Evolutionary conservation across 1,140 invertebrate genomes (phyloP).

Genomic region (Bombus pyrosoma): DNA sequence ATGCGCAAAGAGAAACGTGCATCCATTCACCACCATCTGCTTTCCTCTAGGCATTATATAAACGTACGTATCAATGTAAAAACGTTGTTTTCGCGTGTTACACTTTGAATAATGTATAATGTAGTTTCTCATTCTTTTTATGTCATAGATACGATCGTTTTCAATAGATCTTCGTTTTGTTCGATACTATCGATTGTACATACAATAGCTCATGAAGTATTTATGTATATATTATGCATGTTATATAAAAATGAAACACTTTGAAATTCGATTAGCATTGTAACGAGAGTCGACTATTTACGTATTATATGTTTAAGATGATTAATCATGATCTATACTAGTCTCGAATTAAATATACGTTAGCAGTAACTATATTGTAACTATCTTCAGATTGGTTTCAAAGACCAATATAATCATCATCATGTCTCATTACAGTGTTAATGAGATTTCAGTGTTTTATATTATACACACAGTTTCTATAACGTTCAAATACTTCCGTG

Average conservation of each 20-base stretch:
- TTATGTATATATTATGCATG: background rate
- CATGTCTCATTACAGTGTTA: too few species aligned
- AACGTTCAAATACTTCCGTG: background rate
- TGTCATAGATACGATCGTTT: background rate
- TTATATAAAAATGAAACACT: background rate
- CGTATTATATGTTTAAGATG: background rate
- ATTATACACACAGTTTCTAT: too few species aligned
- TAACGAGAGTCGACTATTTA: background rate
- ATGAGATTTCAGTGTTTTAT: too few species aligned
- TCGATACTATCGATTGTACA: background rate
- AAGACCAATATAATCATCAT: too few species aligned
- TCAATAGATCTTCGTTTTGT: background rate
- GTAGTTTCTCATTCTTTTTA: background rate
- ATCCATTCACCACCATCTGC: conserved; percentile 30
- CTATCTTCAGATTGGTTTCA: too few species aligned
- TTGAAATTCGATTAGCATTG: background rate
- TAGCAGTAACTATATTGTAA: too few species aligned
- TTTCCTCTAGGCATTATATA: conserved; percentile 19
- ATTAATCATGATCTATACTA: background rate
- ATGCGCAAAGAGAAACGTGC: background rate
- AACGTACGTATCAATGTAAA: background rate
- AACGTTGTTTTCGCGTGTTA: conserved; percentile 1
- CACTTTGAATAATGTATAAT: conserved; percentile 1
- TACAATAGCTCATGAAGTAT: background rate
- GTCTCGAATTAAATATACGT: too few species aligned